Conservation (phyloP, 2,113 vertebrate genomes). For the Gorsachius goisagi region DNA sequence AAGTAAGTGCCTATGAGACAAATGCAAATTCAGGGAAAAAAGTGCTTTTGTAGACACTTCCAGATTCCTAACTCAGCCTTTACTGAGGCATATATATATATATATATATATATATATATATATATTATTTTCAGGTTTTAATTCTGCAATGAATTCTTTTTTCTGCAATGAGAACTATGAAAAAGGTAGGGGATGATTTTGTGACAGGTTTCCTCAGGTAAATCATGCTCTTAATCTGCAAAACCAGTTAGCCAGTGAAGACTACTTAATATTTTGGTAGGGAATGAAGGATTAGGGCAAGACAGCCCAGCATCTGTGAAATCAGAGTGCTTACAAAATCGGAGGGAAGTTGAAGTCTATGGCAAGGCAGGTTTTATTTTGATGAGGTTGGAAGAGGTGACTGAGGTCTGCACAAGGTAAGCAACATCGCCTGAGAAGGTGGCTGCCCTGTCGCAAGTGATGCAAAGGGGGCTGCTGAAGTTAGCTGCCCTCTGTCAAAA, state of each 20-base stretch:
- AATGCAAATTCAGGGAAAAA: not conserved
- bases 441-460: not conserved
- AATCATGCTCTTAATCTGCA: not conserved
- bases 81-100: not conserved
- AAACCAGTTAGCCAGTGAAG: not conserved
- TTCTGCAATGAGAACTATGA: not conserved
- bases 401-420: not conserved
- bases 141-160: not conserved
- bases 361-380: not conserved
- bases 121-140: not conserved
- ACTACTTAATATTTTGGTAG: not conserved
- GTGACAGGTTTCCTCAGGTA: not conserved
- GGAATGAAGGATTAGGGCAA: not conserved
- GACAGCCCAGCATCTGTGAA: not conserved
- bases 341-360: not conserved
- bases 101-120: accelerated
- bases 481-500: not conserved
- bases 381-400: not conserved
- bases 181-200: not conserved
- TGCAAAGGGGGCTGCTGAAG: not conserved
- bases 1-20: not conserved
- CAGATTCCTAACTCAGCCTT: not conserved
- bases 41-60: not conserved
- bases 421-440: not conserved
- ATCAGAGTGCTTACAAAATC: not conserved